These are phyloP conservation scores for Bos indicus DNA, from an alignment of 2,113 vertebrate species.

Conservation along the genomic window DNA sequence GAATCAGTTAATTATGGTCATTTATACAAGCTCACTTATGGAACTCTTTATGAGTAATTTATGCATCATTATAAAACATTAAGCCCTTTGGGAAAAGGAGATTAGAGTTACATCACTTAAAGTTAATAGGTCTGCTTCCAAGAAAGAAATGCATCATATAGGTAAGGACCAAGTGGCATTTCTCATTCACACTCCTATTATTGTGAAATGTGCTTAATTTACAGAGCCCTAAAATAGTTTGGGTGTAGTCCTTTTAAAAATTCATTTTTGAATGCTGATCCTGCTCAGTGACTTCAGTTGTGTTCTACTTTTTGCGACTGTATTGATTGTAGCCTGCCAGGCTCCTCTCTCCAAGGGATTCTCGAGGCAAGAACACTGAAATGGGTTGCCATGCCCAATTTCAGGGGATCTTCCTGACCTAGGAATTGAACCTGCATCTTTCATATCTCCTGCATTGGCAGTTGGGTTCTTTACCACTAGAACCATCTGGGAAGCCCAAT, in stretches of 20 bases:
- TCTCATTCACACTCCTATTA: neutral
- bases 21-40: neutral
- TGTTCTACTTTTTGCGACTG: neutral
- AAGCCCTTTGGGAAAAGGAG: neutral
- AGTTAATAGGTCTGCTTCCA: neutral
- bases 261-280: neutral
- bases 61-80: neutral
- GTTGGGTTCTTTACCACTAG: neutral
- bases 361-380: neutral
- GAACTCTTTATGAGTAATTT: neutral
- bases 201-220: neutral
- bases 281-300: neutral
- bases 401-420: neutral
- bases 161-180: neutral
- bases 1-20: neutral
- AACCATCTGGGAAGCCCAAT: neutral
- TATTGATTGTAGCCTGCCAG: neutral
- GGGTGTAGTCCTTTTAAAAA: neutral
- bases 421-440: fast-evolving
- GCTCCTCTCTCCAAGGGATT: neutral
- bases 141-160: neutral
- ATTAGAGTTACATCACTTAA: neutral
- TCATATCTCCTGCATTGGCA: neutral
- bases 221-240: neutral
- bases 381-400: neutral